Percentiles rank a stretch among this genome's conserved stretches.
Evolutionary conservation across 2,797 vertebrate species (phyloP).

Genomic region (Myripristis murdjan): DNA sequence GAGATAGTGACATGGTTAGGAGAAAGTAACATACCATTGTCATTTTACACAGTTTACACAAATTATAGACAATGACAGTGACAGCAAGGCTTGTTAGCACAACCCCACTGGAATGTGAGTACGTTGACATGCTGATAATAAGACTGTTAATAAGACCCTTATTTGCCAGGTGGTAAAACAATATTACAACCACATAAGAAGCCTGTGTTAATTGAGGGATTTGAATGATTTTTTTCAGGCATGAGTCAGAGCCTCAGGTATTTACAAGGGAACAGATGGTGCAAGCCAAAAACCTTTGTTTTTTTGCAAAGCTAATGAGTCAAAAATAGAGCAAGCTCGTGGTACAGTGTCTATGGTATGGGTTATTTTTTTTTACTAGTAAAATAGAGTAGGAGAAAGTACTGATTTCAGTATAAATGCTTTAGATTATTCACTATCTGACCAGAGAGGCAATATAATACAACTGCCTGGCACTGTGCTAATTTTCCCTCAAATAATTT

Average conservation of each 20-base stretch:
- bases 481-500: neutral
- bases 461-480: neutral
- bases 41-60: neutral
- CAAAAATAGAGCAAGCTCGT: constrained; percentile 18
- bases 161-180: constrained; percentile 8
- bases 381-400: neutral
- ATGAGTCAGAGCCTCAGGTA: constrained; percentile 23
- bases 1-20: constrained; percentile 9
- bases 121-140: constrained; percentile 21
- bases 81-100: neutral
- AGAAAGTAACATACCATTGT: neutral
- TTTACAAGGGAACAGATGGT: constrained; percentile 4
- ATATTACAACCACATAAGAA: constrained; percentile 5
- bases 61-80: neutral
- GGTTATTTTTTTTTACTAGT: constrained; percentile 24
- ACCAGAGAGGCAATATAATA: neutral
- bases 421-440: constrained; percentile 32
- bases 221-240: constrained; percentile 27
- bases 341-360: neutral
- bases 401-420: constrained; percentile 7
- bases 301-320: constrained; percentile 38
- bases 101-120: constrained; percentile 6
- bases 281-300: neutral
- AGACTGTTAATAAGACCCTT: constrained; percentile 4
- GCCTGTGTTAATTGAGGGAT: constrained; percentile 15